Conservation (phyloP, 1,140 invertebrate genomes). For the Rhagoletis zephyria region DNA sequence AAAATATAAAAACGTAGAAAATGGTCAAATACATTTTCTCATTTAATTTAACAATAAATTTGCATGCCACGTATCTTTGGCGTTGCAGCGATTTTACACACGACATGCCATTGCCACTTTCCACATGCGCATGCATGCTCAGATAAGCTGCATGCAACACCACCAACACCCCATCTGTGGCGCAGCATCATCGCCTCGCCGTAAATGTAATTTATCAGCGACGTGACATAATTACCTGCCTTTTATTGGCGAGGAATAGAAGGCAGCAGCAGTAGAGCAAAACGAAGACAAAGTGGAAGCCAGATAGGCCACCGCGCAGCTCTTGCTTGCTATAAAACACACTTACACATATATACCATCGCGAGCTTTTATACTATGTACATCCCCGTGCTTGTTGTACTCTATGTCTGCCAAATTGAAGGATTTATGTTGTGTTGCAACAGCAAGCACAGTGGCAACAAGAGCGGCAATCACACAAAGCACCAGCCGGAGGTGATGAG, state of each 20-base stretch:
- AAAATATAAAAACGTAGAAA: no score
- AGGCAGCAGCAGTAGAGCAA: background rate
- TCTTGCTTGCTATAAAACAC: constrained; percentile 11
- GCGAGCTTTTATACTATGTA: background rate
- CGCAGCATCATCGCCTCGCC: constrained; percentile 54
- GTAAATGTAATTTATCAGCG: constrained; percentile 69
- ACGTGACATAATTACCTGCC: constrained; percentile 73
- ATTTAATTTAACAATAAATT: constrained; percentile 31
- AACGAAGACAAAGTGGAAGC: background rate
- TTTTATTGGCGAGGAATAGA: constrained; percentile 63
- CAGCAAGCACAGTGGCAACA: background rate
- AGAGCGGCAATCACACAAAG: background rate
- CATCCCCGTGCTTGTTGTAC: background rate
- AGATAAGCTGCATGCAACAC: constrained; percentile 8
- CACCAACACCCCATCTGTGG: background rate
- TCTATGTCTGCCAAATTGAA: constrained; percentile 39
- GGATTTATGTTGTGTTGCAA: constrained; percentile 33
- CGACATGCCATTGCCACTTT: background rate
- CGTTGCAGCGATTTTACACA: background rate
- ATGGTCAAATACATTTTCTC: background rate
- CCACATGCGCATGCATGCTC: background rate
- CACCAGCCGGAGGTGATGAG: constrained; percentile 34
- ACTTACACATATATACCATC: background rate
- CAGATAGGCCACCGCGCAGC: constrained; percentile 18
- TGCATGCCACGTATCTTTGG: background rate